Evolutionary conservation across 2,888 invertebrate genomes (phyloP), one percentile per base, ranked within the genome.

Genomic region (Thalpophila matura): DNA sequence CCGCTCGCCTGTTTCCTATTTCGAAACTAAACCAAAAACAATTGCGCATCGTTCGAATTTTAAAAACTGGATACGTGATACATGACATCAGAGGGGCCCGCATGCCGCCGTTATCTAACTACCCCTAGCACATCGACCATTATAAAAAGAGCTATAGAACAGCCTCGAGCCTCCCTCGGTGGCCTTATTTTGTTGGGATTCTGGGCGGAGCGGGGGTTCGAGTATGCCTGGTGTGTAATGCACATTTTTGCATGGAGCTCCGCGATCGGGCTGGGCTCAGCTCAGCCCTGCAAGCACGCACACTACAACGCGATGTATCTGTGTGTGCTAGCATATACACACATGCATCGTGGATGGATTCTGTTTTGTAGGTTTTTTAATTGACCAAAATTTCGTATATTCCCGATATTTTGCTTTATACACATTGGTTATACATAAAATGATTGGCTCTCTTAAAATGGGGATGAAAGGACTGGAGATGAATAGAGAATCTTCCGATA

Each of bases 161-260:
- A 85, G 85, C 86, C 83, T 77, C 53, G 65, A 78, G 73, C 70
- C 74, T 77, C 81, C 80, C 81, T 81, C 82, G 79, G 71, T 80
- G 84, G 82, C 82, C 86, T 71, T 88, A 86, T 87, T 91, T 88
- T 86, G 61, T 79, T 78, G 66, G 72, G 72, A 71, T 66, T 59
- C 66, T 67, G 82, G 80, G 89, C 81, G 85, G 83, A 82, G 77
- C 57, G 85, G 88, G 85, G 85, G 90, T 85, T 89, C 93, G 86
- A 75, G 77, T 80, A 82, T 73, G 81, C 77, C 81, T 91, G 92
- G 93, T 88, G 80, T 87, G 85, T 87, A 78, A 71, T 89, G 89
- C 91, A 92, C 91, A 93, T 93, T 94, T 93, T 92, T 94, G 94
- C 94, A 94, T 88, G 90, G 91, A 88, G 88, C 89, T 89, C 82